phyloP scores from a whole-genome alignment of 1,140 invertebrate genomes.

The Drosophila trapezifrons region DNA sequence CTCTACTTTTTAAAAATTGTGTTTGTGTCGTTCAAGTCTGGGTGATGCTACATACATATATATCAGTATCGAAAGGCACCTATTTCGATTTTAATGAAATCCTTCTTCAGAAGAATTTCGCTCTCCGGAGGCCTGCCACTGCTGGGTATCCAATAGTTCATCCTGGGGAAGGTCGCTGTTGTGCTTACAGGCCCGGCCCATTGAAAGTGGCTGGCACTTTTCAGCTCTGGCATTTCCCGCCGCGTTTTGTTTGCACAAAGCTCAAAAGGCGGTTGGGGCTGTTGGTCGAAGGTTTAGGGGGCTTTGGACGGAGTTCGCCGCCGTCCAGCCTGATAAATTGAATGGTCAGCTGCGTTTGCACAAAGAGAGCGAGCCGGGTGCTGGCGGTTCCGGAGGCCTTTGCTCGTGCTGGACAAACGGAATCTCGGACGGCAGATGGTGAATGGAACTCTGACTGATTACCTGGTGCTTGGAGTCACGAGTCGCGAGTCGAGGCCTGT shows the following conservation, averaged over 20 bases:
- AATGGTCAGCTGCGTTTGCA: conserved; percentile 75
- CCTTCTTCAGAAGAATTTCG: too few relatives aligned
- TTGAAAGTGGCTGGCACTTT: conserved; percentile 64
- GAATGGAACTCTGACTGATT: conserved; percentile 48
- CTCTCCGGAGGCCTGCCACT: too few relatives aligned
- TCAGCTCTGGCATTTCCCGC: conserved; percentile 46
- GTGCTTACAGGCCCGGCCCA: conserved; percentile 19
- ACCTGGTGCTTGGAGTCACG: conserved; percentile 6
- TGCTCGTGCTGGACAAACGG: conserved; percentile 55
- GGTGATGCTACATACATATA: too few relatives aligned
- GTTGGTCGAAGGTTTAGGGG: conserved; percentile 2
- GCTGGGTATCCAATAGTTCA: conserved; percentile 13
- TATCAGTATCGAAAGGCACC: too few relatives aligned
- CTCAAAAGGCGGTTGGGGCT: conserved; percentile 49
- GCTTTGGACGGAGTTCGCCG: conserved; percentile 5
- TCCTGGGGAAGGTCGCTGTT: too few relatives aligned
- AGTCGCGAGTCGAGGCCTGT: conserved; percentile 8
- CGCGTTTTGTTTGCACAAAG: conserved; percentile 75
- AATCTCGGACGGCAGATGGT: conserved; percentile 27
- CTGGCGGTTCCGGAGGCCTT: conserved; percentile 28
- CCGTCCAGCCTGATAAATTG: conserved; percentile 77
- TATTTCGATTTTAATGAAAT: too few relatives aligned
- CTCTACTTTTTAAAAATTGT: not conserved
- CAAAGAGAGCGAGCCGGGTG: conserved; percentile 61
- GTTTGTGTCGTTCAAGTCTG: too few relatives aligned